phyloP scores from a whole-genome alignment of 2,797 vertebrate genomes.

The Microctenopoma stevenorrisi region DNA sequence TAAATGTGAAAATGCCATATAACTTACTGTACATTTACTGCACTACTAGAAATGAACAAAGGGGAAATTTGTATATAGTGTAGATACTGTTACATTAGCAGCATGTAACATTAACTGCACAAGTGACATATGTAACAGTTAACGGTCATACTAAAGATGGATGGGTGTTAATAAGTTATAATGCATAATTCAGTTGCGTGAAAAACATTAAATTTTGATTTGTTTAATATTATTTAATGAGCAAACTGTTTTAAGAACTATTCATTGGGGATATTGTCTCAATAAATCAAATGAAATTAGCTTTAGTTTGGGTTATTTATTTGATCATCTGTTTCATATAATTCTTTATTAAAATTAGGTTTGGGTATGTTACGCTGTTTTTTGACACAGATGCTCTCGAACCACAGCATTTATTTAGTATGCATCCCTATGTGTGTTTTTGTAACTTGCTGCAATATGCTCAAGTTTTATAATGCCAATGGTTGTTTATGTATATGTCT shows the following conservation, averaged over 20 bases:
- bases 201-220: neutral
- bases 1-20: neutral
- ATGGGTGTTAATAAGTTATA: neutral
- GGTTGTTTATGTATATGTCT: slow-evolving; percentile 13
- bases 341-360: neutral
- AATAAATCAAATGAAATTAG: no score
- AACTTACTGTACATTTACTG: neutral
- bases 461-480: neutral
- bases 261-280: neutral
- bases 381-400: slow-evolving; percentile 3
- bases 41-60: neutral
- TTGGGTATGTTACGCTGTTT: slow-evolving; percentile 26
- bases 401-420: slow-evolving; percentile 4
- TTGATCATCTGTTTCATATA: neutral
- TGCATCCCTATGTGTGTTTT: neutral
- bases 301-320: neutral
- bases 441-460: slow-evolving; percentile 7
- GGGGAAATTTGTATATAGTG: neutral
- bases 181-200: neutral
- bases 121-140: neutral
- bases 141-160: neutral
- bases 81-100: neutral
- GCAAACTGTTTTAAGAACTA: neutral
- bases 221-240: neutral
- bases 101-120: neutral